These are phyloP conservation scores for Idris sp. DNA, from an alignment of 1,140 invertebrate species.

Conservation along the genomic window DNA sequence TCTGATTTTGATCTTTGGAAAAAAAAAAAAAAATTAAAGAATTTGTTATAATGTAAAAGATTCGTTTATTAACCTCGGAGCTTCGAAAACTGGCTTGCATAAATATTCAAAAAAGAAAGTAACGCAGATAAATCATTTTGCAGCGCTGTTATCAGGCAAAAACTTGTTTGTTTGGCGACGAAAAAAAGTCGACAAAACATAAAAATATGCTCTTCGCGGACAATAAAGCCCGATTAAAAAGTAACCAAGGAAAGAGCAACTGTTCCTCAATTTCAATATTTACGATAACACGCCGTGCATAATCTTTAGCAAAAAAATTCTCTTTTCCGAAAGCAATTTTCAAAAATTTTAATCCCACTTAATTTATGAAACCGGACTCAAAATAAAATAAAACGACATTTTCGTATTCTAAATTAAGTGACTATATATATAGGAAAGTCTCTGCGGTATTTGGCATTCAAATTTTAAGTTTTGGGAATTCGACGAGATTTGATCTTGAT, in stretches of 20 bases:
- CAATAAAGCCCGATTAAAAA: conserved; percentile 7
- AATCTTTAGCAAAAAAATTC: too few relatives aligned
- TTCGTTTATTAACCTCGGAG: conserved; percentile 47
- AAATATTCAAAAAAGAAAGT: conserved; percentile 48
- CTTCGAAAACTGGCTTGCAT: conserved; percentile 34
- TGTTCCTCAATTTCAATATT: conserved; percentile 35
- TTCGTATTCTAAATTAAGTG: conserved; percentile 43
- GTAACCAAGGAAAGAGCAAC: neutral
- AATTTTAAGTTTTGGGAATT: conserved; percentile 35
- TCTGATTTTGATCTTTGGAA: too few relatives aligned
- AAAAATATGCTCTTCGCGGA: conserved; percentile 15
- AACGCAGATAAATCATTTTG: conserved; percentile 41
- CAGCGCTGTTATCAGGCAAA: conserved; percentile 31
- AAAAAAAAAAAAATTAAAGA: too few relatives aligned
- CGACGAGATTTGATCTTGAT: conserved; percentile 42
- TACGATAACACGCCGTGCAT: conserved; percentile 26
- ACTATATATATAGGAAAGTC: too few relatives aligned
- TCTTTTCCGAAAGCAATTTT: conserved; percentile 41
- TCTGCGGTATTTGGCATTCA: conserved; percentile 46
- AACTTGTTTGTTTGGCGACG: conserved; percentile 43
- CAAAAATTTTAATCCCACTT: conserved; percentile 49
- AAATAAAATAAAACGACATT: conserved; percentile 25
- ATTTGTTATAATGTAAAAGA: conserved; percentile 36
- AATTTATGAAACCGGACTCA: conserved; percentile 38
- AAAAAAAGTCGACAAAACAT: conserved; percentile 21